A percentile compares a stretch with the other conserved stretches of the same genome.
phyloP scores from a whole-genome alignment of 2,797 vertebrate genomes.

The Pachyuromys duprasi region DNA sequence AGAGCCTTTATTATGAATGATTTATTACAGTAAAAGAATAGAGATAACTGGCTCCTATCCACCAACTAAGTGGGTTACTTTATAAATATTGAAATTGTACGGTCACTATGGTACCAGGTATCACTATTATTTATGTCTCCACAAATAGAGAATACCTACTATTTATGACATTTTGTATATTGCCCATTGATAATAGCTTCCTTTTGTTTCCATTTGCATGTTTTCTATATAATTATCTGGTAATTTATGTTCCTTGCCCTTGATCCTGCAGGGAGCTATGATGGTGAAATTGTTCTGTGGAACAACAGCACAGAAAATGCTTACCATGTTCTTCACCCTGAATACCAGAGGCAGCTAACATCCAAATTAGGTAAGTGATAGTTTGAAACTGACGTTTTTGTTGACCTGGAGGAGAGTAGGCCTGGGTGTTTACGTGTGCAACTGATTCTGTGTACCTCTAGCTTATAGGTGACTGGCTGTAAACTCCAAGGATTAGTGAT shows the following conservation, averaged over 20 bases:
- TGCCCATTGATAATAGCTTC: not conserved
- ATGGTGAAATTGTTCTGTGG: slow-evolving; percentile 90
- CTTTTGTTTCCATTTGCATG: not conserved
- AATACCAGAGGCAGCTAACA: slow-evolving; percentile 57
- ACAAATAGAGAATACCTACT: not conserved
- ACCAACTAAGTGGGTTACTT: not conserved
- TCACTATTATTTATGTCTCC: slow-evolving; percentile 8
- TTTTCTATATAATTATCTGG: slow-evolving; percentile 37
- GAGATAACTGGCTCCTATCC: not conserved
- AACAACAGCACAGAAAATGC: slow-evolving; percentile 89
- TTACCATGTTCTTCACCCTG: slow-evolving; percentile 83
- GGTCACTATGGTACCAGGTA: not conserved
- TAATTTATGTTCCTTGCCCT: not conserved
- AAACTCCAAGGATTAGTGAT: slow-evolving; percentile 64
- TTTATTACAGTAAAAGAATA: not conserved
- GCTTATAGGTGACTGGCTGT: slow-evolving; percentile 76
- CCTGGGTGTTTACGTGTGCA: not conserved
- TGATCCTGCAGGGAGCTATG: slow-evolving; percentile 84
- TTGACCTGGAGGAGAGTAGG: not conserved
- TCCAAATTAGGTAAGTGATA: slow-evolving; percentile 78
- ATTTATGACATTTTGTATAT: not conserved
- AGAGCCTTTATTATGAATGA: not conserved
- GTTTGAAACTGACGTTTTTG: not conserved
- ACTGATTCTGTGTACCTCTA: not conserved
- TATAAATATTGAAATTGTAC: not conserved